These are phyloP conservation scores for Alentia gelatinosa DNA, from an alignment of 2,888 invertebrate genomes.

Conservation along the genomic window DNA sequence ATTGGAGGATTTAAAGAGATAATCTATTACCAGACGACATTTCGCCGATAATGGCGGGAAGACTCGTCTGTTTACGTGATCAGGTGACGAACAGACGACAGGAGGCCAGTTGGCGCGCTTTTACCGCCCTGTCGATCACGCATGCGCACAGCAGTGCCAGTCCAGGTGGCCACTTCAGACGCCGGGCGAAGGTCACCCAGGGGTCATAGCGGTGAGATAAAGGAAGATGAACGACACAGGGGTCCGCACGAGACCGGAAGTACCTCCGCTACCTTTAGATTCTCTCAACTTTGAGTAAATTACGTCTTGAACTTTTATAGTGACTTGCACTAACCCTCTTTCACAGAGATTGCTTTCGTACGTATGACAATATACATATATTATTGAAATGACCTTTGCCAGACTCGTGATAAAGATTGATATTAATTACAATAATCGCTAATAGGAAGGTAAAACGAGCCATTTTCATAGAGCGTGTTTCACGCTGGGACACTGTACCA, in stretches of 20 bases:
- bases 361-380: too few species aligned
- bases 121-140: not conserved
- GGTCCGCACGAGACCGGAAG: not conserved
- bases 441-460: too few species aligned
- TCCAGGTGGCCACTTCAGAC: conserved; percentile 35
- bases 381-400: too few species aligned
- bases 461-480: too few species aligned
- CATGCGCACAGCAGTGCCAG: not conserved
- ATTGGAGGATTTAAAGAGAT: not conserved
- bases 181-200: not conserved
- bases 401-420: too few species aligned
- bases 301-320: too few species aligned
- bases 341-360: too few species aligned
- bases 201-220: not conserved
- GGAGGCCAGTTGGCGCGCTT: conserved; percentile 25
- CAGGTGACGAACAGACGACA: conserved; percentile 15
- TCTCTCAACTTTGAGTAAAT: too few species aligned
- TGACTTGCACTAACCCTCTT: too few species aligned
- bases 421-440: too few species aligned
- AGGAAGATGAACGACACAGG: not conserved
- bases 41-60: not conserved
- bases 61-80: conserved; percentile 15
- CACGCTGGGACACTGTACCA: too few species aligned
- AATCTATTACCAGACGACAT: not conserved
- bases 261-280: not conserved